Evolutionary conservation across 2,797 vertebrate species (phyloP), one percentile per base, ranked within the genome.

Genomic region (Heteromormyrus szaboi): DNA sequence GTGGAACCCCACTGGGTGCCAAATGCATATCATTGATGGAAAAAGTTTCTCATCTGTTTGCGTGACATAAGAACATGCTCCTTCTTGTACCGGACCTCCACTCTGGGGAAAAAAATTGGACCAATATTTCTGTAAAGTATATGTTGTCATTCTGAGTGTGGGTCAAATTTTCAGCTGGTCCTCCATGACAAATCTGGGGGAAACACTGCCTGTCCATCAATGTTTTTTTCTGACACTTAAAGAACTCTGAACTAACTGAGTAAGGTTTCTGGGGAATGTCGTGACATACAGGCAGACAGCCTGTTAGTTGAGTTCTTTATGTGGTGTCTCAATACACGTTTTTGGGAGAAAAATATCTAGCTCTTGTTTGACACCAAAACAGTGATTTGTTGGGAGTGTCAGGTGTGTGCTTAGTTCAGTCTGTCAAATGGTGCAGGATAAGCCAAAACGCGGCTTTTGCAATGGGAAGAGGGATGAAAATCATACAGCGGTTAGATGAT

Each of bases 91-190:
- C 2, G 29, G 51, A 17, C n/a, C 33, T 46, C 54, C 11, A 59
- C 19, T 87, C 54, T 87, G 19, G 86, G 7, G 0, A 33, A 25
- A 62, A 56, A 37, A n/a, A n/a, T 29, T 33, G 25, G 25, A 50
- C 8, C 25, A 85, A 54, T 37, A 44, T 79, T 88, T 88, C 37
- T 79, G 50, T 44, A 53, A 79, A 76, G 46, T 54, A 79, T 11
- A 56, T 37, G 37, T 25, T 48, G 37, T 25, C 29, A 54, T 2
- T 46, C 33, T 59, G 53, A 79, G 54, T 50, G 41, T 37, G 41
- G 53, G 83, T 50, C 86, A 89, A 79, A 89, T 83, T 72, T 76
- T 79, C 33, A 65, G 48, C 53, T 79, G 68, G 87, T 33, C 65
- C 72, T 84, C 25, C 44, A 86, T 33, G 25, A 72, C 14, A 46